Percentiles rank a stretch among this genome's conserved stretches.
Conservation (phyloP, 2,113 vertebrate species). For the Dissostichus mawsoni region DNA sequence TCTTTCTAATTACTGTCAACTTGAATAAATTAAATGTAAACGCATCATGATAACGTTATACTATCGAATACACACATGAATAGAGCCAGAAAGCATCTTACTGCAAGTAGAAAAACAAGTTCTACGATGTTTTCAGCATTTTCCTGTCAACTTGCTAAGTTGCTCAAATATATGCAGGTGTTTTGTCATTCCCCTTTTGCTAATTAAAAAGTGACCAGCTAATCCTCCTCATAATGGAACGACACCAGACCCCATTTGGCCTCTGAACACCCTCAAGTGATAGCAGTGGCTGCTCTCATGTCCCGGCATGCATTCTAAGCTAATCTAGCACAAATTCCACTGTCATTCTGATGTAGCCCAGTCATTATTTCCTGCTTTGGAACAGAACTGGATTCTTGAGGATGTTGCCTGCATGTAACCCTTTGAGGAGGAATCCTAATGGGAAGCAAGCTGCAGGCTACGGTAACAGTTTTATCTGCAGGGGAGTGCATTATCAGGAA, state of each 20-base stretch:
- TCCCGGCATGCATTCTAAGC: constrained; percentile 70
- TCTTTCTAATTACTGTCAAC: no score
- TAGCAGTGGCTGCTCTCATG: constrained; percentile 52
- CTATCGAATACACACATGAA: no score
- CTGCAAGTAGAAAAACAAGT: no score
- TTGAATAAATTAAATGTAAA: no score
- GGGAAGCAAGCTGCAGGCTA: constrained; percentile 62
- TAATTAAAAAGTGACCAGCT: no score
- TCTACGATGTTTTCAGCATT: no score
- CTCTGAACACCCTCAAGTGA: constrained; percentile 37
- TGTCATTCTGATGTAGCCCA: constrained; percentile 53
- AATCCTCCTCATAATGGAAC: no score
- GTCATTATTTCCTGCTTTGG: constrained; percentile 78
- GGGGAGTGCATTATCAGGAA: constrained; percentile 54
- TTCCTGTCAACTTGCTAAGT: no score
- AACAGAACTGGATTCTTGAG: constrained; percentile 73
- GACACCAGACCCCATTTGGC: neutral
- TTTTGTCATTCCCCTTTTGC: no score
- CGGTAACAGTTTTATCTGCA: constrained; percentile 57
- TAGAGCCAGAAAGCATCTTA: no score
- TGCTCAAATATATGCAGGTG: no score
- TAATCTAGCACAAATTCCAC: constrained; percentile 67
- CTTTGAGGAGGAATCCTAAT: constrained; percentile 68
- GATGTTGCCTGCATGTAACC: constrained; percentile 71
- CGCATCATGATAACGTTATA: no score